Evolutionary conservation across 2,888 invertebrate species (phyloP).

Genomic region (Pachycephus smyrnensis): DNA sequence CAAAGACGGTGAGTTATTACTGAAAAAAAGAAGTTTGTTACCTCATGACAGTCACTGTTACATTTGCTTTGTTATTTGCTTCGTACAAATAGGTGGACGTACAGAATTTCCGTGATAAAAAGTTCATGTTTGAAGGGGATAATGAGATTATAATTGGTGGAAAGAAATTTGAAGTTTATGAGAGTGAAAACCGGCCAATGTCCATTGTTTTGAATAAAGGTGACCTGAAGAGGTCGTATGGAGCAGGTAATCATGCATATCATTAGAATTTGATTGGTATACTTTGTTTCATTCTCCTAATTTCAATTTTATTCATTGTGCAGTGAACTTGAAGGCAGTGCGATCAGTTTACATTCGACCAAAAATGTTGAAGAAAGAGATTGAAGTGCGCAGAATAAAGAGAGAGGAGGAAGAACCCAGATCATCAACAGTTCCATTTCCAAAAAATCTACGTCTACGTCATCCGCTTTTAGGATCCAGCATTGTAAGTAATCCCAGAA

Average conservation of each 20-base stretch:
- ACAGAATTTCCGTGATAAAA: constrained; percentile 27
- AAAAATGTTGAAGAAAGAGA: background rate
- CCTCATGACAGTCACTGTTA: background rate
- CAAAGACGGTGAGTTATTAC: constrained; percentile 32
- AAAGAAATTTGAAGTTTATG: constrained; percentile 28
- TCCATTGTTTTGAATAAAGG: constrained; percentile 36
- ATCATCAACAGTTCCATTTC: constrained; percentile 25
- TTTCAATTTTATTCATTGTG: constrained; percentile 11
- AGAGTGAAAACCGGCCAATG: constrained; percentile 21
- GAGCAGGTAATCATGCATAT: constrained; percentile 29
- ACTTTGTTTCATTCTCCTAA: too few species aligned
- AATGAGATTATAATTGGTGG: constrained; percentile 35
- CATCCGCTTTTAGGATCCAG: constrained; percentile 20
- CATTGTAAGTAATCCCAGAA: background rate
- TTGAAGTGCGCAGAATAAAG: background rate
- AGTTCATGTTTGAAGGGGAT: constrained; percentile 23
- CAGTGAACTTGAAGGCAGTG: constrained; percentile 30
- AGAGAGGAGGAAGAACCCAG: background rate
- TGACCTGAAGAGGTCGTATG: constrained; percentile 28
- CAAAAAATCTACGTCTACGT: constrained; percentile 29
- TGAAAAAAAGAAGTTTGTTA: background rate
- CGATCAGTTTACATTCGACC: constrained; percentile 29
- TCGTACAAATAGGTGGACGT: constrained; percentile 11
- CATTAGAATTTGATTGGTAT: too few species aligned
- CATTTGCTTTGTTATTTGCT: background rate